phyloP scores from a whole-genome alignment of 2,797 vertebrate species.

The Aselliscus stoliczkanus region DNA sequence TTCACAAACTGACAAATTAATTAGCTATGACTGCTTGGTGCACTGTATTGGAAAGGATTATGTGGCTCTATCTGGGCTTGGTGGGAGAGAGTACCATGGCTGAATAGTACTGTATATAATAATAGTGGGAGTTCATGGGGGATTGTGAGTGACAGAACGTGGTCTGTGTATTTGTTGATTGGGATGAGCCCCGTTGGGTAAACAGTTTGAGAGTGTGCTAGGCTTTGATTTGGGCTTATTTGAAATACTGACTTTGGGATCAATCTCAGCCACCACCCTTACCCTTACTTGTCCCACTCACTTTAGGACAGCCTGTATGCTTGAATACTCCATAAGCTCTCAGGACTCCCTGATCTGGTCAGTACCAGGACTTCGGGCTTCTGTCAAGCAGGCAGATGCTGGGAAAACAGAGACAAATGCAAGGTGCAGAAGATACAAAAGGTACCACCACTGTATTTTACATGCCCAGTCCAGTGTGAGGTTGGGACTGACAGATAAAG shows the following conservation, averaged over 20 bases:
- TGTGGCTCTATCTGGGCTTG: neutral
- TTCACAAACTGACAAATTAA: neutral
- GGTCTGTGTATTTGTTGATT: neutral
- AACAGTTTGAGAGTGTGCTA: neutral
- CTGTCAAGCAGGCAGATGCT: neutral
- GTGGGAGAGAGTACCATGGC: neutral
- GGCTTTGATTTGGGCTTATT: slow-evolving; percentile 30
- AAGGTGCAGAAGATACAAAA: neutral
- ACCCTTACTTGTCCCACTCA: neutral
- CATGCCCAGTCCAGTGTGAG: neutral
- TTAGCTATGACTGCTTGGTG: neutral
- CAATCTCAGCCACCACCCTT: neutral
- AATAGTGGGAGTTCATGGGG: neutral
- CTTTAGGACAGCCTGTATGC: neutral
- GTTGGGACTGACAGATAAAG: neutral
- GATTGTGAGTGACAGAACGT: neutral
- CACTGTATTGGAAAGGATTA: neutral
- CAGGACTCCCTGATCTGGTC: neutral
- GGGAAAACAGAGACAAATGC: neutral
- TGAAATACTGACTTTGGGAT: neutral
- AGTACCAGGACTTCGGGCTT: neutral
- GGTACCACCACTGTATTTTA: neutral
- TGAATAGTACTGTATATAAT: neutral
- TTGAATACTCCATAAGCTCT: neutral
- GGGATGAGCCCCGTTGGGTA: neutral